Conservation (phyloP, 2,888 invertebrate genomes). For the Drosophila testacea region DNA sequence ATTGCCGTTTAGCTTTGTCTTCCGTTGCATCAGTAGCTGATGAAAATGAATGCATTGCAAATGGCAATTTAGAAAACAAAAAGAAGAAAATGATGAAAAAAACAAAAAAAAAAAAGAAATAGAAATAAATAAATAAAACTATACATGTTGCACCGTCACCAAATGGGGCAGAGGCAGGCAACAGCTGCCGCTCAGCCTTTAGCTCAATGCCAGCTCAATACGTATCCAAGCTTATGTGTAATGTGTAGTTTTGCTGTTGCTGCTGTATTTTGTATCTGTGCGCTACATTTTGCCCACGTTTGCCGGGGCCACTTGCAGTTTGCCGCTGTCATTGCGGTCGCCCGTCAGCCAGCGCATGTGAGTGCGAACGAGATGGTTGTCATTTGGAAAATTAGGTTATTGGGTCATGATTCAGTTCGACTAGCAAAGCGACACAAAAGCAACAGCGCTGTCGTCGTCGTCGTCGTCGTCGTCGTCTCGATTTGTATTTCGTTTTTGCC, state of each 20-base stretch:
- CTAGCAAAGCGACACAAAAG: slow-evolving; percentile 55
- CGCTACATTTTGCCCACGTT: slow-evolving; percentile 57
- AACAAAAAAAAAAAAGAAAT: background rate
- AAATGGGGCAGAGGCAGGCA: slow-evolving; percentile 15
- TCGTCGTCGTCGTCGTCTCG: slow-evolving; percentile 52
- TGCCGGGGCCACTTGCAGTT: slow-evolving; percentile 71
- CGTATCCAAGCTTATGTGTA: slow-evolving; percentile 59
- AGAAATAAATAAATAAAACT: background rate
- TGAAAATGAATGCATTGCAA: slow-evolving; percentile 67
- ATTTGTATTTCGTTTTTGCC: slow-evolving; percentile 69
- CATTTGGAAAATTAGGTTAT: slow-evolving; percentile 80
- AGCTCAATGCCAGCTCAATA: slow-evolving; percentile 70
- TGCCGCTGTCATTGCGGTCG: slow-evolving; percentile 66
- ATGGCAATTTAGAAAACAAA: slow-evolving; percentile 40
- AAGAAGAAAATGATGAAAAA: background rate
- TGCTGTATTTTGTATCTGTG: slow-evolving; percentile 56
- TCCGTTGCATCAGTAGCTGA: slow-evolving; percentile 67
- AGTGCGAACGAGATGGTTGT: slow-evolving; percentile 58
- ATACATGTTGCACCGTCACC: slow-evolving; percentile 29
- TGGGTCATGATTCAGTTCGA: slow-evolving; percentile 84
- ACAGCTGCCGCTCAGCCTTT: slow-evolving; percentile 49
- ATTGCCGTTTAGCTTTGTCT: slow-evolving; percentile 59
- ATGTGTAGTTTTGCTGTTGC: slow-evolving; percentile 39
- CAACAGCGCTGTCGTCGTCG: slow-evolving; percentile 48
- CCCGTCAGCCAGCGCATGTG: slow-evolving; percentile 11